phyloP scores from a whole-genome alignment of 1,140 invertebrate genomes.

The Asbolus verrucosus region DNA sequence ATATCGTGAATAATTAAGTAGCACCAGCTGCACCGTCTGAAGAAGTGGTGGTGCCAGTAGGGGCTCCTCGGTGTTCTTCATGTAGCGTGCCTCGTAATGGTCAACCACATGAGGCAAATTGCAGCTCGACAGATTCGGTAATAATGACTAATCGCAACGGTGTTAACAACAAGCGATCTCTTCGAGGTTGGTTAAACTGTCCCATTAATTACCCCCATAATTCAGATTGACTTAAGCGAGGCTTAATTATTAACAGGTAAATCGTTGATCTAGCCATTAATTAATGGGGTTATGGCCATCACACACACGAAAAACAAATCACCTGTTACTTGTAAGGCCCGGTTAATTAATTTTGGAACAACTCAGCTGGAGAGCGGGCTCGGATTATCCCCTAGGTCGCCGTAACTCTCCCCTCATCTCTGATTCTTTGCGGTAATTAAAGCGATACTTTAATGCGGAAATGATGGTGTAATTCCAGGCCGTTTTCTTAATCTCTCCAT shows the following conservation, averaged over 20 bases:
- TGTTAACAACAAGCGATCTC: no score
- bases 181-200: no score
- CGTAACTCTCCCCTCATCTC: neutral
- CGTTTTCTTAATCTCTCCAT: neutral
- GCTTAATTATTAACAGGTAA: conserved; percentile 22
- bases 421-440: conserved; percentile 33
- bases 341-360: conserved; percentile 26
- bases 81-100: no score
- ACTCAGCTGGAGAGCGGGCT: conserved; percentile 12
- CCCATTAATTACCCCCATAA: neutral
- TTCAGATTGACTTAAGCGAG: conserved; percentile 4
- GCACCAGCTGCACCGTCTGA: no score
- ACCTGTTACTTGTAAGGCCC: conserved; percentile 13
- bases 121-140: no score
- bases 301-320: conserved; percentile 12
- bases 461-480: conserved; percentile 16
- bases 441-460: conserved; percentile 27
- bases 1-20: no score
- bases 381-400: conserved; percentile 15
- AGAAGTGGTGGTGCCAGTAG: no score
- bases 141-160: no score
- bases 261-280: neutral
- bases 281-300: neutral
- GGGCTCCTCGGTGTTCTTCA: no score
- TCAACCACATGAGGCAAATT: no score